Percentiles rank a stretch among this genome's conserved stretches.
phyloP scores from a whole-genome alignment of 2,113 vertebrate species.

The Catharus bicknelli region DNA sequence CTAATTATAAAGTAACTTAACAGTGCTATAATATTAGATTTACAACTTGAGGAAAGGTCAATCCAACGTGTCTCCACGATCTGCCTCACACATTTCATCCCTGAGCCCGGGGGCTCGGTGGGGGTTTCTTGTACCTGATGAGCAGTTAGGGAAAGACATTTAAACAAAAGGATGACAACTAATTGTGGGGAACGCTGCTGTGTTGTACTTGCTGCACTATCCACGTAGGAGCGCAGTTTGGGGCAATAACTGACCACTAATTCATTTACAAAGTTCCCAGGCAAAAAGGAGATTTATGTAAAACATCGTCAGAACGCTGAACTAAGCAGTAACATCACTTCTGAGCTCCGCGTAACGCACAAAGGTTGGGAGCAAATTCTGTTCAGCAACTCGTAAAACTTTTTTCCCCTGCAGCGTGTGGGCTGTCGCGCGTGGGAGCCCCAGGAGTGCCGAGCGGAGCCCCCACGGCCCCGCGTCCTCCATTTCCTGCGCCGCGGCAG shows the following conservation, averaged over 20 bases:
- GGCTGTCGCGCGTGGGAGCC: rapidly evolving
- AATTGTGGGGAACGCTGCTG: rapidly evolving
- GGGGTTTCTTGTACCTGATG: rapidly evolving
- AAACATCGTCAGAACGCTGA: not conserved
- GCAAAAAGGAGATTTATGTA: not conserved
- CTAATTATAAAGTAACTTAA: slow-evolving; percentile 23
- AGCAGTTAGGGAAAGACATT: not conserved
- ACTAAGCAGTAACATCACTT: rapidly evolving
- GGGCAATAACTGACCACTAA: rapidly evolving
- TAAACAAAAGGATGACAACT: rapidly evolving
- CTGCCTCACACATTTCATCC: not conserved
- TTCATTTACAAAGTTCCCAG: not conserved
- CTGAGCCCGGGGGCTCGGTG: not conserved
- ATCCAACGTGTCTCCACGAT: rapidly evolving
- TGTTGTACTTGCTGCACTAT: rapidly evolving
- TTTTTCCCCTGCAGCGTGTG: rapidly evolving
- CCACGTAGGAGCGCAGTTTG: rapidly evolving
- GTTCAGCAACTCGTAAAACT: rapidly evolving
- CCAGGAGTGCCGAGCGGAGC: rapidly evolving
- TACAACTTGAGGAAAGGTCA: slow-evolving; percentile 9
- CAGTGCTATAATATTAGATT: not conserved
- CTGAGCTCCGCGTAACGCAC: rapidly evolving
- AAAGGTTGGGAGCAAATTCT: no score
- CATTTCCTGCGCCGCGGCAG: not conserved
- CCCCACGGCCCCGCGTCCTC: not conserved